Conservation (phyloP, 1,140 invertebrate genomes). For the Drosophila serrata region DNA sequence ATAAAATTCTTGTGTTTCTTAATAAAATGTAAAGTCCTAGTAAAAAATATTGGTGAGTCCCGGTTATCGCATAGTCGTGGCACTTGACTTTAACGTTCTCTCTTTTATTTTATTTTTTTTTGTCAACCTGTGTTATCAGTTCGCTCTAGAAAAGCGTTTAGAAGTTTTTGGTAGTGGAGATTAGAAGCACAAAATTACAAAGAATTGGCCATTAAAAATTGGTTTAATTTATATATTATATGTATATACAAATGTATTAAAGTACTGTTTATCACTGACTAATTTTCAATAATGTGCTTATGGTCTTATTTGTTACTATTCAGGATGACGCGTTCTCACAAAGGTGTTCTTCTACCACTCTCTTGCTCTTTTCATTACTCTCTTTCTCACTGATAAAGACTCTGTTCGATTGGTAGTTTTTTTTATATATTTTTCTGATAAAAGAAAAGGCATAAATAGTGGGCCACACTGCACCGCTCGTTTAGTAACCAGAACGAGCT, state of each 20-base stretch:
- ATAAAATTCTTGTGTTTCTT: neutral
- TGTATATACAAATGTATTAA: no score
- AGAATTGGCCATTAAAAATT: constrained; percentile 1
- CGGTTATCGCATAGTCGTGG: constrained; percentile 12
- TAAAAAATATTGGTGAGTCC: neutral
- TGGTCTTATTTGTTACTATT: constrained; percentile 10
- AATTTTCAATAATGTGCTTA: neutral
- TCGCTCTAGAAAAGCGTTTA: neutral
- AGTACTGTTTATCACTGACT: neutral
- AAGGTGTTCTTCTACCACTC: constrained; percentile 18
- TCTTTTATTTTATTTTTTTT: neutral
- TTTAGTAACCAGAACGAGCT: constrained; percentile 57
- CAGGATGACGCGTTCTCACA: constrained; percentile 16
- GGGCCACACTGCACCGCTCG: constrained; percentile 34
- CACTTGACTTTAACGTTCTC: neutral
- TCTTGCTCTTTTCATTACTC: neutral
- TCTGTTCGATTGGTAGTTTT: constrained; percentile 21
- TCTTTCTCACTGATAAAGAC: constrained; percentile 40
- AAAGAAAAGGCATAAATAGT: constrained; percentile 79
- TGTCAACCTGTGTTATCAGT: constrained; percentile 5
- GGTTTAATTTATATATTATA: neutral
- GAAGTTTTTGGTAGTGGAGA: neutral
- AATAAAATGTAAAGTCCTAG: neutral
- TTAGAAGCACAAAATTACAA: constrained; percentile 1
- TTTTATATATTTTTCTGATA: constrained; percentile 47